These are phyloP conservation scores for Metaphire vulgaris DNA, from an alignment of 1,140 invertebrate genomes.

Conservation along the genomic window DNA sequence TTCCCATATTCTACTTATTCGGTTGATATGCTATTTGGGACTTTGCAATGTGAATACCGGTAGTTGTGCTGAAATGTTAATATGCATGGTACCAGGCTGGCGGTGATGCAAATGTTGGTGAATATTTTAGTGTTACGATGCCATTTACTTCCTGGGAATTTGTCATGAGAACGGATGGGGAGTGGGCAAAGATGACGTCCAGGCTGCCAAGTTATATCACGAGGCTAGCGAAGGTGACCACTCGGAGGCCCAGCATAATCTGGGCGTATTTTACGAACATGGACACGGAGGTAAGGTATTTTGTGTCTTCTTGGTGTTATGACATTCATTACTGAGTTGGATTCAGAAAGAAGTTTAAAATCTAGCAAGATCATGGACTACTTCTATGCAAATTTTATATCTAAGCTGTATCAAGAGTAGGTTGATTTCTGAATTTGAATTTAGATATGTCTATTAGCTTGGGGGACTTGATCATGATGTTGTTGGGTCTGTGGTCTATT, in stretches of 20 bases:
- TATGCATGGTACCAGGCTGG: no score
- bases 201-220: neutral
- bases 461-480: no score
- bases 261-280: neutral
- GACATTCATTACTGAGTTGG: neutral
- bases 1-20: no score
- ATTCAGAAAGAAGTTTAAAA: neutral
- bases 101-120: no score
- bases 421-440: no score
- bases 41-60: no score
- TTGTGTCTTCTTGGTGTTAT: neutral
- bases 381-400: neutral
- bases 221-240: neutral
- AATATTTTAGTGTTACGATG: no score
- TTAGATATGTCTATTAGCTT: no score
- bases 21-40: no score
- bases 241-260: neutral
- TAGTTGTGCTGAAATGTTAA: no score
- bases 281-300: neutral
- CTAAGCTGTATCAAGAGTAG: neutral
- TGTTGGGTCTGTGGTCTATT: neutral
- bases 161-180: neutral
- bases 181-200: neutral
- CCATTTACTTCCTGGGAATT: neutral
- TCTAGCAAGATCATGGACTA: neutral